phyloP scores from a whole-genome alignment of 2,888 invertebrate genomes.

The Lacanobia wlatinum region DNA sequence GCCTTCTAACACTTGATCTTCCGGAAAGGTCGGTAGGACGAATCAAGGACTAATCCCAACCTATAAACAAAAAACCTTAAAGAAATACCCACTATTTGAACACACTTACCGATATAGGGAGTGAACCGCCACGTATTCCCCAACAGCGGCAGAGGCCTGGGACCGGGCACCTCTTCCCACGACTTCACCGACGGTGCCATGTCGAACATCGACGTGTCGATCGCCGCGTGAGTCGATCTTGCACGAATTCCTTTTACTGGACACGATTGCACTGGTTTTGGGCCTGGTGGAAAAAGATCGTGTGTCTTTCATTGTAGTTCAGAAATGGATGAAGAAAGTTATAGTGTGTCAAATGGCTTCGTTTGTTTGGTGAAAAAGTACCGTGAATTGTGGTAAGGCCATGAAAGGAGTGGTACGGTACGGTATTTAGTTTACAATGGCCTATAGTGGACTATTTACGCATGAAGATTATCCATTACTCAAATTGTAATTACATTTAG shows the following conservation, averaged over 20 bases:
- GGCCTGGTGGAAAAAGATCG: conserved; percentile 59
- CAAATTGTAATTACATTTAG: background rate
- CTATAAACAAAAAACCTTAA: no score
- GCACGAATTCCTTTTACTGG: conserved; percentile 79
- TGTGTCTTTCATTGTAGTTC: background rate
- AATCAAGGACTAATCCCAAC: no score
- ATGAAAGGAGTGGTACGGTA: background rate
- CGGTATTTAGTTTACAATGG: no score
- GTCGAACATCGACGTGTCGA: conserved; percentile 78
- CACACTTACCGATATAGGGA: conserved; percentile 90
- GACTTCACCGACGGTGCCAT: conserved; percentile 81
- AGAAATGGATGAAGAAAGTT: conserved; percentile 4
- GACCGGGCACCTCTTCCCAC: conserved; percentile 91
- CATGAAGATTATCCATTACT: background rate
- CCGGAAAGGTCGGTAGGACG: no score
- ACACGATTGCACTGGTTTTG: conserved; percentile 69
- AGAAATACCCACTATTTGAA: background rate
- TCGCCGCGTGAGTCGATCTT: conserved; percentile 83
- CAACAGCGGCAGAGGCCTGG: conserved; percentile 90
- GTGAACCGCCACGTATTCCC: conserved; percentile 92
- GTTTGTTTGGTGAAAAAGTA: background rate
- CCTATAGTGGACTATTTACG: no score
- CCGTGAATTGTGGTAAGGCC: background rate
- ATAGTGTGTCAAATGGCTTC: background rate
- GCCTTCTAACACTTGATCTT: no score